phyloP scores from a whole-genome alignment of 2,888 invertebrate genomes.

The Neria commutata region DNA sequence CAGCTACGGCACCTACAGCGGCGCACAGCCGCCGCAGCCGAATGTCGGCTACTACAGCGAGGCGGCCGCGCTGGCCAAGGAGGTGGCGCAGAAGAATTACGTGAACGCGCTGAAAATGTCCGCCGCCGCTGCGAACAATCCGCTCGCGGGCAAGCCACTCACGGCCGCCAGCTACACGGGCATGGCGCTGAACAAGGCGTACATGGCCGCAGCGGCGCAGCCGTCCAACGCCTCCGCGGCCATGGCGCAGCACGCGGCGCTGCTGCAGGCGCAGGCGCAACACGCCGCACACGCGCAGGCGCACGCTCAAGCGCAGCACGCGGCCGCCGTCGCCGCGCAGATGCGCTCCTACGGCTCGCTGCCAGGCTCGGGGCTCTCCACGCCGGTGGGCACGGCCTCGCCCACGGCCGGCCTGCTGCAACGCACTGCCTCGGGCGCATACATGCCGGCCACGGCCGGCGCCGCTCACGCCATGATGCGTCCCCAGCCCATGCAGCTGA shows the following conservation, averaged over 20 bases:
- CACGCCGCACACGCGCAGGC: slow-evolving; percentile 35
- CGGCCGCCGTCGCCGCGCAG: slow-evolving; percentile 42
- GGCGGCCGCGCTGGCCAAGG: slow-evolving; percentile 75
- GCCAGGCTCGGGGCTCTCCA: slow-evolving; percentile 42
- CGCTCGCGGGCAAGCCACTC: slow-evolving; percentile 63
- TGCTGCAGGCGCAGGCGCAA: slow-evolving; percentile 33
- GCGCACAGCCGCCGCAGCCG: slow-evolving; percentile 21
- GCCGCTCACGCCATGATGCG: slow-evolving; percentile 33
- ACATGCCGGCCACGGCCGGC: slow-evolving; percentile 35
- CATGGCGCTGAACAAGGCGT: slow-evolving; percentile 70
- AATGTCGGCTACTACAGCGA: slow-evolving; percentile 58
- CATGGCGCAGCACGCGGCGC: slow-evolving; percentile 32
- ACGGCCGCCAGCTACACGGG: slow-evolving; percentile 74
- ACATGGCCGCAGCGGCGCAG: slow-evolving; percentile 30
- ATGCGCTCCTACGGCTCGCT: slow-evolving; percentile 37
- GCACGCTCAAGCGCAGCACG: slow-evolving; percentile 33
- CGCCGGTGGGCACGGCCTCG: slow-evolving; percentile 42
- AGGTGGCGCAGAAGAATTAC: slow-evolving; percentile 83
- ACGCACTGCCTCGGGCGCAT: slow-evolving; percentile 36
- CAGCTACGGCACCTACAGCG: slow-evolving; percentile 12
- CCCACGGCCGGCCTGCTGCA: slow-evolving; percentile 30
- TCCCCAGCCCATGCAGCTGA: slow-evolving; percentile 32
- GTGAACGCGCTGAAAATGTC: slow-evolving; percentile 75
- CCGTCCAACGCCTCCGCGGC: slow-evolving; percentile 31
- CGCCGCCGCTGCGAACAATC: slow-evolving; percentile 56